phyloP scores from a whole-genome alignment of 1,140 invertebrate genomes.

The Drosophila nikananu region DNA sequence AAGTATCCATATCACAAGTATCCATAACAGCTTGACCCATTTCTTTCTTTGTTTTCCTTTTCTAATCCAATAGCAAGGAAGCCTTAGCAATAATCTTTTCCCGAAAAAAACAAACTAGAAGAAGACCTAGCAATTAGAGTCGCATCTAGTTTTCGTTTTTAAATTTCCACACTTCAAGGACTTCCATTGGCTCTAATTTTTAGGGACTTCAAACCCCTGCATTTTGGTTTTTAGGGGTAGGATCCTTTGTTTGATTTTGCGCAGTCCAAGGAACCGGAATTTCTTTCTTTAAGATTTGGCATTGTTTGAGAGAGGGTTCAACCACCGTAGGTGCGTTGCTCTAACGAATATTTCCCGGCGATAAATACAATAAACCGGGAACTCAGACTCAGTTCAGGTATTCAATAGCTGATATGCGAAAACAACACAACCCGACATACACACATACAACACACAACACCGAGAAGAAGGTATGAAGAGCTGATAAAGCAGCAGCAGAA shows the following conservation, averaged over 20 bases:
- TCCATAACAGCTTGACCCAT: conserved; percentile 10
- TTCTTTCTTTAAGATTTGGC: conserved; percentile 21
- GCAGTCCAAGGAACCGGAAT: conserved; percentile 36
- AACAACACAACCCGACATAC: conserved; percentile 5
- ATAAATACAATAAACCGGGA: conserved; percentile 12
- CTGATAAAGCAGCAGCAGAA: conserved; percentile 48
- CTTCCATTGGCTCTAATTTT: conserved; percentile 28
- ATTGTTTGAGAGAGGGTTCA: conserved; percentile 17
- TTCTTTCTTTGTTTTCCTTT: conserved; percentile 4
- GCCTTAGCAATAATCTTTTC: conserved; percentile 27
- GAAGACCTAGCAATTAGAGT: conserved; percentile 36
- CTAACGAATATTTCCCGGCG: conserved; percentile 1
- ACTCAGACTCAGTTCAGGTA: conserved; percentile 36
- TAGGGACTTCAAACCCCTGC: neutral
- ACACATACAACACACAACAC: conserved; percentile 9
- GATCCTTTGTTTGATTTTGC: conserved; percentile 39
- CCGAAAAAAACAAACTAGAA: conserved; percentile 20
- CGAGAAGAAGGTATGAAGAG: conserved; percentile 24
- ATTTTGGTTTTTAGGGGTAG: conserved; percentile 14
- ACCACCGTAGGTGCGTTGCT: conserved; percentile 18
- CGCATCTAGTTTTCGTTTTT: conserved; percentile 10
- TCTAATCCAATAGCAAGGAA: conserved; percentile 38
- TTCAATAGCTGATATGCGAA: conserved; percentile 59
- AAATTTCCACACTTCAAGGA: conserved; percentile 40
- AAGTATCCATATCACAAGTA: neutral